Percentiles rank a stretch among this genome's conserved stretches.
Conservation (phyloP, 2,888 invertebrate genomes). For the Plagiodera versicolora region DNA sequence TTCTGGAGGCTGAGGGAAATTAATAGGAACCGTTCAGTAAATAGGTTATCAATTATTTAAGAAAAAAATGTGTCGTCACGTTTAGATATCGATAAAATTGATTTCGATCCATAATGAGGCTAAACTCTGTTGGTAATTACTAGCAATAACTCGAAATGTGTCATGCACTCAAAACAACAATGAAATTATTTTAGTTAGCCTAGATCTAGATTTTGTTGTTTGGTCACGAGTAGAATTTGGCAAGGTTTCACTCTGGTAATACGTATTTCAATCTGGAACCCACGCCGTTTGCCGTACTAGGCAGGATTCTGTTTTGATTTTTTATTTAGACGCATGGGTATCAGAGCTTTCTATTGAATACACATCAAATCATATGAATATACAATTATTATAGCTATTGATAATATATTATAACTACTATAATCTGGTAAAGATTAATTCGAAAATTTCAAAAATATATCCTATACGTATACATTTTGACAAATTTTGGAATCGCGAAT, state of each 20-base stretch:
- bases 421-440: no score
- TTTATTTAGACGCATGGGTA: background rate
- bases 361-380: no score
- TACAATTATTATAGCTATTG: no score
- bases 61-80: background rate
- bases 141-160: constrained; percentile 2
- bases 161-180: constrained; percentile 16
- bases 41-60: background rate
- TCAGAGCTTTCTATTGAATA: background rate
- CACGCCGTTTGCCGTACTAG: constrained; percentile 6
- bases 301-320: background rate
- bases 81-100: no score
- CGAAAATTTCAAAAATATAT: no score
- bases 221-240: constrained; percentile 25
- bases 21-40: background rate
- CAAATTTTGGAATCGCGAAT: no score
- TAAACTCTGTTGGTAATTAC: background rate
- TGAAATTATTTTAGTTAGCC: constrained; percentile 24
- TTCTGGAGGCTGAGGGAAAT: no score
- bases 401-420: no score
- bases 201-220: constrained; percentile 19
- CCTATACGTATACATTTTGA: no score
- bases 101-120: background rate
- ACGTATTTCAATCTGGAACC: background rate
- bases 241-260: constrained; percentile 5